These are phyloP conservation scores for Eunapius fragilis DNA, from an alignment of 37 sponge, comb jelly and placozoan species.

Conservation along the genomic window DNA sequence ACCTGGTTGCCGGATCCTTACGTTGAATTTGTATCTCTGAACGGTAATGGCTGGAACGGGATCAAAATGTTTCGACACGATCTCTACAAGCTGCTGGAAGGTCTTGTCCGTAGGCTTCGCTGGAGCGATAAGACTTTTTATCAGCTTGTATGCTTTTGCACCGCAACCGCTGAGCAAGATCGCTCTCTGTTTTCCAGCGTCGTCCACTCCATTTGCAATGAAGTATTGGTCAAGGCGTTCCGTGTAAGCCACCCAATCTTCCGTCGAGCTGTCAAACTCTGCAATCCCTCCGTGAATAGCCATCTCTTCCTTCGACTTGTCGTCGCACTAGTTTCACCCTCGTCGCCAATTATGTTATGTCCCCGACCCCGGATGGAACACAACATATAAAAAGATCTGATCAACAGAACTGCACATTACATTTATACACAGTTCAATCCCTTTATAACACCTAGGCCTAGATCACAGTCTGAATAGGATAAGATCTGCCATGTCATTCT, in stretches of 20 bases:
- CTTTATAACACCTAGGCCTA: background rate
- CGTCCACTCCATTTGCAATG: slow-evolving; percentile 35
- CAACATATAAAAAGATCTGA: background rate
- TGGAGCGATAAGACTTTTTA: slow-evolving; percentile 10
- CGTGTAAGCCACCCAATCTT: slow-evolving; percentile 22
- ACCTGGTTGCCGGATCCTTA: slow-evolving; percentile 4
- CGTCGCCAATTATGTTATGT: background rate
- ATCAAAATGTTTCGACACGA: slow-evolving; percentile 14
- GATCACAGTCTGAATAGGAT: background rate
- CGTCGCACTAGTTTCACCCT: background rate
- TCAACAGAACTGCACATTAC: background rate
- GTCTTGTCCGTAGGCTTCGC: slow-evolving; percentile 2
- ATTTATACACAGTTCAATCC: background rate
- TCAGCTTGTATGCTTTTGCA: slow-evolving; percentile 10
- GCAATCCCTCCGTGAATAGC: background rate
- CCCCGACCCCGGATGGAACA: background rate
- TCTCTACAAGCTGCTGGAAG: slow-evolving; percentile 12
- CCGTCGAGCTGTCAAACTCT: background rate
- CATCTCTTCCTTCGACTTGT: background rate
- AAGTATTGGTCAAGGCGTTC: slow-evolving; percentile 30
- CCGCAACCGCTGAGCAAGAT: slow-evolving; percentile 39
- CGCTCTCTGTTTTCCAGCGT: slow-evolving; percentile 26
- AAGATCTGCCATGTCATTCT: background rate
- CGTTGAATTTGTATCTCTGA: slow-evolving; percentile 39
- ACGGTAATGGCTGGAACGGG: slow-evolving; percentile 12